phyloP scores from a whole-genome alignment of 2,113 vertebrate genomes.

The Kryptolebias marmoratus region DNA sequence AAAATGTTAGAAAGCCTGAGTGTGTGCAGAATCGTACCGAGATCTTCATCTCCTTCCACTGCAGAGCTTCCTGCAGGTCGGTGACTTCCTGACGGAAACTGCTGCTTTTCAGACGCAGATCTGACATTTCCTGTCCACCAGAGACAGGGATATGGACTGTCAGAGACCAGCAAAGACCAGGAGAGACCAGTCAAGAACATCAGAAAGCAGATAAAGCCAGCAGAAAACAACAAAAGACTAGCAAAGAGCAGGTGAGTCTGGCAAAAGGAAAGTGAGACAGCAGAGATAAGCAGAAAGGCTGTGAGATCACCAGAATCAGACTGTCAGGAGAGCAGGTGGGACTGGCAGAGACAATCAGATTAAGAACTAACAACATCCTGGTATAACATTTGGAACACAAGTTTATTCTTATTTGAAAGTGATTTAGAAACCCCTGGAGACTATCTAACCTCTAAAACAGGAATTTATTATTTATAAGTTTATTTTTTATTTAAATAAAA shows the following conservation, averaged over 20 bases:
- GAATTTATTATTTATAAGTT: too few relatives aligned
- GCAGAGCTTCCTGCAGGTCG: constrained; percentile 93
- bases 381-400: too few relatives aligned
- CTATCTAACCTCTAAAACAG: too few relatives aligned
- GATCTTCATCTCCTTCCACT: constrained; percentile 97
- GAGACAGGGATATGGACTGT: neutral
- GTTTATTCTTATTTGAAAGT: too few relatives aligned
- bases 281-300: too few relatives aligned
- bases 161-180: constrained; percentile 22
- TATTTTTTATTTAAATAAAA: too few relatives aligned
- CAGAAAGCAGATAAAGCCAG: constrained; percentile 15
- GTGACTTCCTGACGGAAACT: constrained; percentile 86
- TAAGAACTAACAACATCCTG: too few relatives aligned
- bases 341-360: too few relatives aligned
- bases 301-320: too few relatives aligned
- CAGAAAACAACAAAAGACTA: neutral
- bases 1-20: neutral
- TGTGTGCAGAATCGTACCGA: constrained; percentile 71
- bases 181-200: neutral
- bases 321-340: too few relatives aligned
- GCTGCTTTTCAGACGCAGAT: constrained; percentile 86
- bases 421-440: too few relatives aligned
- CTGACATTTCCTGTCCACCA: constrained; percentile 85
- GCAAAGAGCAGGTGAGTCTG: neutral
- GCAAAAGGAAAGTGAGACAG: too few relatives aligned